A percentile compares a stretch with the other conserved stretches of the same genome.
These are phyloP conservation scores for Limnephilus marmoratus DNA, from an alignment of 2,888 invertebrate genomes.

Conservation along the genomic window DNA sequence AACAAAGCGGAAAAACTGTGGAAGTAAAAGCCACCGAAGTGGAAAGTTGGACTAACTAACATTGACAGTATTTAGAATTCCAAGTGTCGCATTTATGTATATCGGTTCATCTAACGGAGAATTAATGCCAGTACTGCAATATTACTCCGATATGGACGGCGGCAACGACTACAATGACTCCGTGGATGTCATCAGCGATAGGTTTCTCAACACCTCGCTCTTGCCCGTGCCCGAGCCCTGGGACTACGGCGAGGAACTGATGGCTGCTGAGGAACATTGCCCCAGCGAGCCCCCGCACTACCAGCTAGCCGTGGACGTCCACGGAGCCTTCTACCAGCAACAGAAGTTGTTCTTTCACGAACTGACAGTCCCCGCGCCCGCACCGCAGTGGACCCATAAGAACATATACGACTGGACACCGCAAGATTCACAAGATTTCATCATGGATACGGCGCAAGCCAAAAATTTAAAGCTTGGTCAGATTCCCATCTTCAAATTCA, in stretches of 20 bases:
- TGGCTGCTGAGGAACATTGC: not conserved
- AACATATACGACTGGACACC: constrained; percentile 77
- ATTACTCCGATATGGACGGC: not conserved
- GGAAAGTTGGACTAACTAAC: not conserved
- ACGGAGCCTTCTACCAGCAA: not conserved
- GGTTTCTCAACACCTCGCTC: constrained; percentile 37
- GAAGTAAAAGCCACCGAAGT: not conserved
- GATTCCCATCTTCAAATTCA: constrained; percentile 74
- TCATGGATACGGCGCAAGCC: constrained; percentile 72
- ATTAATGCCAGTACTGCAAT: not conserved
- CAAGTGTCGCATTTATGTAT: not conserved
- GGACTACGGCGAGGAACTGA: not conserved
- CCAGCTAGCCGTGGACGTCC: not conserved
- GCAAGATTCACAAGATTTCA: constrained; percentile 79
- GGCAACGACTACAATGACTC: not conserved
- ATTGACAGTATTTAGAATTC: not conserved
- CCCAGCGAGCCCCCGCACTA: not conserved
- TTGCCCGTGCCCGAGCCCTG: constrained; percentile 35
- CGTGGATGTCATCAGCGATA: not conserved
- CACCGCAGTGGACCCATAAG: constrained; percentile 76
- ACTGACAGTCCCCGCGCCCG: not conserved
- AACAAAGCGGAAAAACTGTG: not conserved
- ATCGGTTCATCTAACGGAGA: not conserved
- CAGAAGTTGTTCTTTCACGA: not conserved
- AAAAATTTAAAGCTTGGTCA: constrained; percentile 73